These are phyloP conservation scores for Stratiomys singularior DNA, from an alignment of 2,888 invertebrate species.

Conservation along the genomic window DNA sequence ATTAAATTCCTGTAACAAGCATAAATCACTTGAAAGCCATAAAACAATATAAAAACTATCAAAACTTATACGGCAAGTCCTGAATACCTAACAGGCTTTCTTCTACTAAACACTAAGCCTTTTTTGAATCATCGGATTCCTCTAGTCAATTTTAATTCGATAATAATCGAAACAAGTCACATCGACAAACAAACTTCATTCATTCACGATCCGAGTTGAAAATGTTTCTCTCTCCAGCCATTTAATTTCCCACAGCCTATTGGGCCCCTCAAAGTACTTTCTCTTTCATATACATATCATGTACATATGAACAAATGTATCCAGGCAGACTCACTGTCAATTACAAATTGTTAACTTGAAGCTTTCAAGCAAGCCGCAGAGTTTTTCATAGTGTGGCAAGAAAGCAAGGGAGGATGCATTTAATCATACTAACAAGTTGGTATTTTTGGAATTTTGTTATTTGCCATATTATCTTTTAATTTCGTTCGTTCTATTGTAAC, in stretches of 20 bases:
- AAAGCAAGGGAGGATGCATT: background rate
- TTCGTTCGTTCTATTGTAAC: background rate
- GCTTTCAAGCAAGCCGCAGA: conserved; percentile 29
- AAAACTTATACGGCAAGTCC: no score
- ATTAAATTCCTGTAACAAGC: no score
- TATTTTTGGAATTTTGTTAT: background rate
- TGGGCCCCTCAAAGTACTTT: conserved; percentile 23
- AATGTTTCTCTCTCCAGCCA: conserved; percentile 18
- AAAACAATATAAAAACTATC: no score
- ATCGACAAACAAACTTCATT: background rate
- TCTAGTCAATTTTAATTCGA: background rate
- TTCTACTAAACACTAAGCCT: background rate
- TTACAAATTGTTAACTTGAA: conserved; percentile 20
- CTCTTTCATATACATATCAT: conserved; percentile 14
- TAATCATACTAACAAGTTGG: background rate
- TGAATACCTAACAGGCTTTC: background rate
- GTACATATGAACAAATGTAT: no score
- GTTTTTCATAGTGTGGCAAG: conserved; percentile 17
- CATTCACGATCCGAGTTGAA: conserved; percentile 16
- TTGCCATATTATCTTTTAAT: background rate
- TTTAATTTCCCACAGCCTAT: conserved; percentile 20
- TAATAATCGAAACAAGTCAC: conserved; percentile 12
- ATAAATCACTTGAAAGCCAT: no score
- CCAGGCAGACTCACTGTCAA: conserved; percentile 31
- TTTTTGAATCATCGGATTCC: background rate